A percentile compares a stretch with the other conserved stretches of the same genome.
phyloP scores from a whole-genome alignment of 2,113 vertebrate species.

The Sinocyclocheilus maitianheensis region DNA sequence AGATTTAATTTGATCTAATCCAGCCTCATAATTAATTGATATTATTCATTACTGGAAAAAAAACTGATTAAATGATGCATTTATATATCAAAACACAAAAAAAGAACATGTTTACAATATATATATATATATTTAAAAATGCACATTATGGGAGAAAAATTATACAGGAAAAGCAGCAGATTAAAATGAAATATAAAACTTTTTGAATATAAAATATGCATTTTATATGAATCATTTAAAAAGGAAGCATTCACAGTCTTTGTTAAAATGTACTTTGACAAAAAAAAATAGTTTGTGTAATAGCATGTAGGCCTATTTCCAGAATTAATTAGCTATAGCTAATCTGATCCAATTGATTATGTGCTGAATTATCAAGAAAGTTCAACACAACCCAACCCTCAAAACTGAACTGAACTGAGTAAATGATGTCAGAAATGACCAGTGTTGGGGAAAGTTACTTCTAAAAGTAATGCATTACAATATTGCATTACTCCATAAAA shows the following conservation, averaged over 20 bases:
- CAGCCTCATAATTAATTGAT: too few species aligned
- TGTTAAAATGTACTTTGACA: too few species aligned
- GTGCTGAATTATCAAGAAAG: background rate
- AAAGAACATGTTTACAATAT: too few species aligned
- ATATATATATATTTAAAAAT: too few species aligned
- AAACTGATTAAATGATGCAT: background rate
- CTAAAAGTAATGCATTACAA: too few species aligned
- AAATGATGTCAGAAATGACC: background rate
- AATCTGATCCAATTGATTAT: background rate
- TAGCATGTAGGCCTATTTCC: background rate
- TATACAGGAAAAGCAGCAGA: background rate
- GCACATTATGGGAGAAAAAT: too few species aligned
- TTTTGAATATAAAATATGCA: background rate
- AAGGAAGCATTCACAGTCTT: background rate
- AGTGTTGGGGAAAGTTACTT: too few species aligned
- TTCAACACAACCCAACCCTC: background rate
- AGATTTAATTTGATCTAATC: too few species aligned
- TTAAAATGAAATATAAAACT: too few species aligned
- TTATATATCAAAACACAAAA: too few species aligned
- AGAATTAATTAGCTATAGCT: background rate
- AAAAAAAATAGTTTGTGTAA: background rate
- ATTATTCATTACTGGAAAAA: too few species aligned
- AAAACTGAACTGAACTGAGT: background rate
- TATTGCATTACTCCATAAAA: too few species aligned
- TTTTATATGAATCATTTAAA: background rate